Evolutionary conservation across 2,888 invertebrate species (phyloP), one percentile per base, ranked within the genome.

Genomic region (Lepetodrilus schrolli): DNA sequence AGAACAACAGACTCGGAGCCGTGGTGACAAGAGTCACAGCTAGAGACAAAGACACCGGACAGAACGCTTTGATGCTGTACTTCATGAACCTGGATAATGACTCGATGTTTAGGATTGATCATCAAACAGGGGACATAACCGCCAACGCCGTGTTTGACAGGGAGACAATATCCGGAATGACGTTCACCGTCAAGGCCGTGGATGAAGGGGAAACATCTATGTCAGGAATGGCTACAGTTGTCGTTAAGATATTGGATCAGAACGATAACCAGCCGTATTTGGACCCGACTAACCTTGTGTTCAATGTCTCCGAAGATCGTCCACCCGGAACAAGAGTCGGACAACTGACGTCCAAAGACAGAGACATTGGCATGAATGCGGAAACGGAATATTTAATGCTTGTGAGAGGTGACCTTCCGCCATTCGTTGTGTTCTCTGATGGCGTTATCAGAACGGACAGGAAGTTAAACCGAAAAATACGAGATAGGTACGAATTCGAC

Each of bases 261-360:
- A 87, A 87, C 78, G 87, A 87, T 71, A 83, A 84, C 73, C 74
- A 76, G 4, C 87, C 87, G 1, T 76, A 75, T 23, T 85, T 86
- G 75, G 70, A 65, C 1, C 58, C 73, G 4, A 71, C 81, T 34
- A 74, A 78, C 38, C 74, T 81, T 17, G 76, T 76, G 68, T 82
- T 86, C 47, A 66, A 80, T 70, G 77, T 84, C 0, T 74, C 73
- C 1, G 87, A 86, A 78, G 82, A 82, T 50, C 75, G 75, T 26
- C 68, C 70, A 0, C 75, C 77, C 2, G 78, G 80, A 4, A 80
- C 82, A 2, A 51, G 50, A 17, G 82, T 86, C 13, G 87, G 85
- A 23, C 77, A 78, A 51, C 76, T 87, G 30, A 74, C 78, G 10
- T 86, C 82, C 0, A 74, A 48, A 20, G 87, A 87, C 48, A 79